Base-by-base conservation (phyloP, 1,140 invertebrate genomes). In the Dreissena rostriformis region DNA sequence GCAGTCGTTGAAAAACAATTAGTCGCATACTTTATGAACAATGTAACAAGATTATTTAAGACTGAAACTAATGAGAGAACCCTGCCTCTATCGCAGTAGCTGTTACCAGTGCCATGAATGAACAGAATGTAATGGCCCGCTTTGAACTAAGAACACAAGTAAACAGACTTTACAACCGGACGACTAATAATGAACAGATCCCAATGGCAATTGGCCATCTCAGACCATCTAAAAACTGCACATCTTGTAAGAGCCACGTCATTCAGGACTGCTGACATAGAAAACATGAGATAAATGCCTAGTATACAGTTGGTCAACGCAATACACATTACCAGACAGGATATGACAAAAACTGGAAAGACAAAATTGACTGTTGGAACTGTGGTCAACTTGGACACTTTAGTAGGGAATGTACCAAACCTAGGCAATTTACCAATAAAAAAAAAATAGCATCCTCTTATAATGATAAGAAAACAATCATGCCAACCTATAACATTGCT, bases 11-110 rank as follows among this genome's bases (percentile, higher is more conserved):
- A 76, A 8, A 72, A 29, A 53, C 79, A 79, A 52, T 10, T 85
- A 2, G 51, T 87, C 15, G 75, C 66, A 15, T 72, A 73, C 49
- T 84, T 85, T 68, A 75, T 67, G n/a, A 66, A 87, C 26, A 0
- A 15, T 87, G 0, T 55, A 10, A n/a, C 29, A 76, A 19, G 77
- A 86, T 57, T 66, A 52, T 61, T 11, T 84, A 10, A 79, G 66
- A 80, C 15, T 84, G n/a, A 81, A 81, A 65, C 22, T 86, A 8
- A 80, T 86, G 71, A 49, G 75, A 68, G 22, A 80, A 83, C 65
- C 85, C 81, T 24, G 17, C 6, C 5, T 75, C 68, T 15, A 14
- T 84, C 17, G 39, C 66, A 63, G 55, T 51, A 0, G 81, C 81
- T 26, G 29, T 86, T 12, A 55, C 7, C 7, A 52, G 49, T 1